Percentiles rank a stretch among this genome's conserved stretches.
These are phyloP conservation scores for Rhynchotus rufescens DNA, from an alignment of 2,797 vertebrate species.

Conservation along the genomic window DNA sequence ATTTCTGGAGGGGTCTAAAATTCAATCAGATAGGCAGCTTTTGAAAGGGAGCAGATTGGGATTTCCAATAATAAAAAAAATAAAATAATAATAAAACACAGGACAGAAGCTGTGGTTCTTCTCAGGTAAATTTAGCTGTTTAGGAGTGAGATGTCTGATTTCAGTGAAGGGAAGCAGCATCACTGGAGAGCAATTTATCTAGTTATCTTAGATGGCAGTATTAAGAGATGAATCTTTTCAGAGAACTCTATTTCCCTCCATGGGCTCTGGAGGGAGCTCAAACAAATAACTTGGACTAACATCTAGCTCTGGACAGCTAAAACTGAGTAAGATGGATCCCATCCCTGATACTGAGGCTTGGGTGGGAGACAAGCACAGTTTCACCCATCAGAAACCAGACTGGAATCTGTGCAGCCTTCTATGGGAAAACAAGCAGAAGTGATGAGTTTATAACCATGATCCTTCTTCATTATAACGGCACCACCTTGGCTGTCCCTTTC, in stretches of 20 bases:
- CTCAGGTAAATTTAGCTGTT: not conserved
- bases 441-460: not conserved
- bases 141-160: not conserved
- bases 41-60: not conserved
- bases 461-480: not conserved
- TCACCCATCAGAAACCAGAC: not conserved
- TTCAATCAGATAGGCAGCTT: not conserved
- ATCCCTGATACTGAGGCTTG: not conserved
- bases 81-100: not conserved
- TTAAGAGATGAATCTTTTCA: not conserved
- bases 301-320: not conserved
- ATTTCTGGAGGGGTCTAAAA: rapidly evolving
- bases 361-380: not conserved
- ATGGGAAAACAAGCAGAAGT: not conserved
- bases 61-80: not conserved
- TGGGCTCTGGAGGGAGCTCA: not conserved
- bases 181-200: not conserved
- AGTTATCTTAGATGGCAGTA: not conserved
- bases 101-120: not conserved
- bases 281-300: not conserved
- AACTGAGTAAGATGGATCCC: not conserved
- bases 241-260: not conserved
- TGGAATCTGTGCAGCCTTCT: not conserved
- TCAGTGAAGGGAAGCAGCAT: not conserved
- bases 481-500: not conserved